Evolutionary conservation across 2,888 invertebrate species (phyloP).

Genomic region (Drosophila tanythrix): DNA sequence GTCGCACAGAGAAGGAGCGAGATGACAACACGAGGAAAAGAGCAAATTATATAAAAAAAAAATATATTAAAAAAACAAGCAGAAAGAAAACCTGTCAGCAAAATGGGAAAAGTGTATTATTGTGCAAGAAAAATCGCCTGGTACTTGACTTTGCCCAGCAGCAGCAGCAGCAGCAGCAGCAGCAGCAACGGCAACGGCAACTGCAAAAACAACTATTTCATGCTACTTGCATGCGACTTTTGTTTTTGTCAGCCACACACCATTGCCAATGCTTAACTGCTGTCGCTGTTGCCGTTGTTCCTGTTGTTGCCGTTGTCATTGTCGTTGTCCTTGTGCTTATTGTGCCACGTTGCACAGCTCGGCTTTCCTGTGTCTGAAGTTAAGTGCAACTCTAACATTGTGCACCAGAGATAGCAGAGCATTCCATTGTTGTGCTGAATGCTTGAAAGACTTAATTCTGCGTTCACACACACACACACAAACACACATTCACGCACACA

Average conservation of each 20-base stretch:
- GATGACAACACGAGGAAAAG: slow-evolving; percentile 1
- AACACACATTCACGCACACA: slow-evolving; percentile 29
- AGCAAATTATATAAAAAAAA: slow-evolving; percentile 15
- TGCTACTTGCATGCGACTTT: slow-evolving; percentile 73
- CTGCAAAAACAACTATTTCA: slow-evolving; percentile 32
- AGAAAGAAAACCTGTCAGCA: slow-evolving; percentile 69
- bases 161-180: slow-evolving; percentile 19
- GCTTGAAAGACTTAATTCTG: slow-evolving; percentile 75
- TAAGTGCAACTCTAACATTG: slow-evolving; percentile 81
- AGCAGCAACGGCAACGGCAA: slow-evolving; percentile 18
- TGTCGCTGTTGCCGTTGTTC: slow-evolving; percentile 25
- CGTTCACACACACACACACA: slow-evolving; percentile 36
- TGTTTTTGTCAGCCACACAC: slow-evolving; percentile 73
- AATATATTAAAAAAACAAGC: background rate
- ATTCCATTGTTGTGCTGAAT: slow-evolving; percentile 75
- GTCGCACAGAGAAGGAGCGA: slow-evolving; percentile 34
- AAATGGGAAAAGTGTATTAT: slow-evolving; percentile 79
- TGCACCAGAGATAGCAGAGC: slow-evolving; percentile 65
- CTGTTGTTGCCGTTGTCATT: slow-evolving; percentile 51
- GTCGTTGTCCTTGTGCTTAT: slow-evolving; percentile 71
- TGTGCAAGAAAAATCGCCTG: slow-evolving; percentile 77
- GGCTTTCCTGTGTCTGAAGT: slow-evolving; percentile 77
- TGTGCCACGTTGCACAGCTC: slow-evolving; percentile 55
- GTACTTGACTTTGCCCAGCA: slow-evolving; percentile 69
- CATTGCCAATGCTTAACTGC: slow-evolving; percentile 43